A percentile compares a stretch with the other conserved stretches of the same genome.
Conservation (phyloP, 2,888 invertebrate genomes). For the Tipula vernalis region DNA sequence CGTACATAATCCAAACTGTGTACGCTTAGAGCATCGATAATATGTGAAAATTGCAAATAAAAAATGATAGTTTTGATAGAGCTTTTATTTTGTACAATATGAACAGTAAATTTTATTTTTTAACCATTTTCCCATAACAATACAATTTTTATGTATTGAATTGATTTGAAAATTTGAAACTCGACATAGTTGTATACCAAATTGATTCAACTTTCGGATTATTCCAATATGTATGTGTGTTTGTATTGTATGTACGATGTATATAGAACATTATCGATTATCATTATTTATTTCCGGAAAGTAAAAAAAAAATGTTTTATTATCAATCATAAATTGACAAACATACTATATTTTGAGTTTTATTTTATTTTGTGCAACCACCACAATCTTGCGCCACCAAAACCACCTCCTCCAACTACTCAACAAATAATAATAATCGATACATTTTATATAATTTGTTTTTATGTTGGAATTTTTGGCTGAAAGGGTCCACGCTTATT, state of each 20-base stretch:
- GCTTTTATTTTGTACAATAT: not conserved
- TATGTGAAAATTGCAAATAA: not conserved
- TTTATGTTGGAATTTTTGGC: not conserved
- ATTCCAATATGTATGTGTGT: not conserved
- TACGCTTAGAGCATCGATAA: not conserved
- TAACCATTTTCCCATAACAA: not conserved
- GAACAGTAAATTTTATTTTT: not conserved
- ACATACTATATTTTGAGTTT: not conserved
- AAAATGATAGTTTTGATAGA: not conserved
- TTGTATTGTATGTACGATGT: not conserved
- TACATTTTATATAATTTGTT: not conserved
- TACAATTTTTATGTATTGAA: not conserved
- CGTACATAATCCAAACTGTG: too few relatives aligned
- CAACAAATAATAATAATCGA: not conserved
- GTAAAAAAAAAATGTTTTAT: not conserved
- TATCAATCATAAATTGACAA: not conserved
- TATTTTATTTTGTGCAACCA: not conserved
- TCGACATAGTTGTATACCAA: not conserved
- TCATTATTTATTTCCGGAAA: not conserved
- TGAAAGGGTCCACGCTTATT: not conserved
- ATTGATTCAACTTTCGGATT: not conserved
- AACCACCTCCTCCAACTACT: not conserved
- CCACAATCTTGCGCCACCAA: not conserved
- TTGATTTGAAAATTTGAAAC: not conserved
- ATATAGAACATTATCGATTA: not conserved